Conservation (phyloP, 2,113 vertebrate genomes). For the Ancistrus triradiatus region DNA sequence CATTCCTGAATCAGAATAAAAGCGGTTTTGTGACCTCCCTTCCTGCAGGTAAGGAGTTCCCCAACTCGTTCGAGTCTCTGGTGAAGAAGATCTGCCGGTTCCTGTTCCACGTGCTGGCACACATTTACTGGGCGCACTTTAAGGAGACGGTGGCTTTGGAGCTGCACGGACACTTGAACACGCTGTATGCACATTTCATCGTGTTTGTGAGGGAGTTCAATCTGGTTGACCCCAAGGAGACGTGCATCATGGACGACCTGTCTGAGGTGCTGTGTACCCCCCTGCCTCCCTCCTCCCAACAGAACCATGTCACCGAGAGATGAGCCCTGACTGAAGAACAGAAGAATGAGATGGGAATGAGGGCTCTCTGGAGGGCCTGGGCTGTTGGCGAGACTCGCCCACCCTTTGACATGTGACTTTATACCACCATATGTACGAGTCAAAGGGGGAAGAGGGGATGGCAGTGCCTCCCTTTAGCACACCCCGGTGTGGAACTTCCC, state of each 20-base stretch:
- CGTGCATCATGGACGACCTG: slow-evolving; percentile 96
- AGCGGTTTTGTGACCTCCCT: neutral
- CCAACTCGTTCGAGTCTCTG: slow-evolving; percentile 92
- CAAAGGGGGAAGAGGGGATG: slow-evolving; percentile 41
- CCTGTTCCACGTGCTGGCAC: slow-evolving; percentile 94
- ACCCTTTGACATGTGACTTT: slow-evolving; percentile 61
- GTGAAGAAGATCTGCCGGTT: slow-evolving; percentile 97
- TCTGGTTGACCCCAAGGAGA: slow-evolving; percentile 97
- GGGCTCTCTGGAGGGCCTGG: slow-evolving; percentile 47
- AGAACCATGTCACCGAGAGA: slow-evolving; percentile 98
- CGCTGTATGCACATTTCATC: slow-evolving; percentile 95
- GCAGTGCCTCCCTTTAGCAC: slow-evolving; percentile 62
- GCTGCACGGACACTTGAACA: slow-evolving; percentile 97
- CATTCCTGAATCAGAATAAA: no score
- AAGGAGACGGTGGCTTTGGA: slow-evolving; percentile 94
- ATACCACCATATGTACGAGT: slow-evolving; percentile 52
- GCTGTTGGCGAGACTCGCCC: slow-evolving; percentile 60
- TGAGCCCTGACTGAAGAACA: slow-evolving; percentile 70
- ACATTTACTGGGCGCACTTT: slow-evolving; percentile 98
- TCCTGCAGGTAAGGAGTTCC: slow-evolving; percentile 87
- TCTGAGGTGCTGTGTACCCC: slow-evolving; percentile 89
- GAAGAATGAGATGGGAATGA: slow-evolving; percentile 51
- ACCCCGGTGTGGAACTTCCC: slow-evolving; percentile 67
- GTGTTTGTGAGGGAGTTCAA: slow-evolving; percentile 97
- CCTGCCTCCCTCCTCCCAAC: slow-evolving; percentile 80